Conservation (phyloP, 2,797 vertebrate genomes). For the Vipera latastei region DNA sequence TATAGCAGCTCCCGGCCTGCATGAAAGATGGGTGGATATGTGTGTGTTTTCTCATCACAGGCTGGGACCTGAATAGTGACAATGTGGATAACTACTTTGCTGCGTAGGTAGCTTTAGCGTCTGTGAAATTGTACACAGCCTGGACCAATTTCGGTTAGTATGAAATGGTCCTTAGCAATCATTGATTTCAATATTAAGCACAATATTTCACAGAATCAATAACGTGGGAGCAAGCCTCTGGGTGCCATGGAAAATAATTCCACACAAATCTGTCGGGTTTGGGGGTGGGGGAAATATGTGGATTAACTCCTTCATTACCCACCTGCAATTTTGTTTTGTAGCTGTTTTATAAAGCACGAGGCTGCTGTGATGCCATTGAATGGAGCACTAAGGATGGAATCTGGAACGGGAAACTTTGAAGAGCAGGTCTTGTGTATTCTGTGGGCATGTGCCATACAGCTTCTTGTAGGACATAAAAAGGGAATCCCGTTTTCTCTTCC, state of each 20-base stretch:
- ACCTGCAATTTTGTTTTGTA: neutral
- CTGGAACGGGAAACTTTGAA: neutral
- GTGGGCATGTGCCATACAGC: neutral
- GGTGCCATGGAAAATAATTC: neutral
- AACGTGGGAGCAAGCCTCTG: neutral
- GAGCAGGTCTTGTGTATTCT: neutral
- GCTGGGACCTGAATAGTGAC: too few species aligned
- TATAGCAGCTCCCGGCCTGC: neutral
- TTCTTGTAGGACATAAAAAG: neutral
- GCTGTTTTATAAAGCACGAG: neutral
- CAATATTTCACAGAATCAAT: neutral
- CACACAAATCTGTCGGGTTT: neutral
- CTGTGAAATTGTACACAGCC: neutral
- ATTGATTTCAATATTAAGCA: neutral
- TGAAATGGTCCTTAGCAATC: neutral
- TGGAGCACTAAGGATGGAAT: neutral
- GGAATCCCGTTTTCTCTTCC: neutral
- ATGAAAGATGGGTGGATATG: accelerated
- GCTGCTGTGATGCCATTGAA: neutral
- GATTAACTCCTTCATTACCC: neutral
- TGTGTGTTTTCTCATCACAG: neutral
- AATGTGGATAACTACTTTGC: neutral
- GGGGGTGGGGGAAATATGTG: neutral
- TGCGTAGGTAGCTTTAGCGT: neutral
- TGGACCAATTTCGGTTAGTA: neutral